phyloP scores from a whole-genome alignment of 1,140 invertebrate species.

The Arctopsyche grandis region DNA sequence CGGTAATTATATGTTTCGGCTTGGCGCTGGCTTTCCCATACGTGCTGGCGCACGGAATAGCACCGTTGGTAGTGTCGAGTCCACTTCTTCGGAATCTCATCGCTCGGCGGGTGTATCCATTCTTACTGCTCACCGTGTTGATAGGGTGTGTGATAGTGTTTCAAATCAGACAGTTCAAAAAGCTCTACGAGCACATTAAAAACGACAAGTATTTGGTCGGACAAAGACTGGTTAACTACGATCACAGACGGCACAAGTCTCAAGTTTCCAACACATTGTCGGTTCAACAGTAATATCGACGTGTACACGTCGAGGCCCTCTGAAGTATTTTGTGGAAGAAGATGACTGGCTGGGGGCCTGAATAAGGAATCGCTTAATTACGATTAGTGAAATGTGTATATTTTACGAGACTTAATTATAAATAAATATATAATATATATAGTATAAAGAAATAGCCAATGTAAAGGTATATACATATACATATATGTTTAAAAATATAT shows the following conservation, averaged over 20 bases:
- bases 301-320: not conserved
- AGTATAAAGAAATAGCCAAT: too few relatives aligned
- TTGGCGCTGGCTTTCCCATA: slow-evolving; percentile 91
- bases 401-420: too few relatives aligned
- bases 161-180: slow-evolving; percentile 91
- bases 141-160: slow-evolving; percentile 77
- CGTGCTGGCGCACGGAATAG: slow-evolving; percentile 82
- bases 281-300: slow-evolving; percentile 10
- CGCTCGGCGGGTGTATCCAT: slow-evolving; percentile 91
- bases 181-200: slow-evolving; percentile 97
- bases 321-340: too few relatives aligned
- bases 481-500: too few relatives aligned
- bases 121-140: slow-evolving; percentile 78
- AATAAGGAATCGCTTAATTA: too few relatives aligned
- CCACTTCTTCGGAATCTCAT: slow-evolving; percentile 81
- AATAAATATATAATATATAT: too few relatives aligned
- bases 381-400: too few relatives aligned
- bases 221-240: slow-evolving; percentile 94
- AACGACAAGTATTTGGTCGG: slow-evolving; percentile 99
- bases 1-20: slow-evolving; percentile 88
- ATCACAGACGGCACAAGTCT: slow-evolving; percentile 76
- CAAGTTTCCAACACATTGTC: slow-evolving; percentile 44
- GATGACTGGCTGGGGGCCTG: too few relatives aligned
- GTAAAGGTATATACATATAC: too few relatives aligned
- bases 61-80: slow-evolving; percentile 81